Percentiles rank a stretch among this genome's conserved stretches.
Conservation (phyloP, 2,797 vertebrate species). For the Moxostoma hubbsi region DNA sequence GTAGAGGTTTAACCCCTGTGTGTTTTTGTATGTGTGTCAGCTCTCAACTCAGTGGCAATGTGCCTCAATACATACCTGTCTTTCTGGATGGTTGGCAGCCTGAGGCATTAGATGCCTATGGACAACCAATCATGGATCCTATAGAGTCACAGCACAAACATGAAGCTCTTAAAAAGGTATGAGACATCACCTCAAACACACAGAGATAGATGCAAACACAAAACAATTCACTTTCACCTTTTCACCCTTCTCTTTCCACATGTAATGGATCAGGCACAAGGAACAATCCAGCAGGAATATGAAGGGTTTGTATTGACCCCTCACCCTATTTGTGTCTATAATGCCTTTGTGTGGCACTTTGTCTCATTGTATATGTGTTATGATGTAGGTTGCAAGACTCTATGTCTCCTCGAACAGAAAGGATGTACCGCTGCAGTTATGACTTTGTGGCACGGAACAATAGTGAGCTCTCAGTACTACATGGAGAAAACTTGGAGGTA, state of each 20-base stretch:
- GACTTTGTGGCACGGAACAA: conserved; percentile 89
- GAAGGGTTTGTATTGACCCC: conserved; percentile 36
- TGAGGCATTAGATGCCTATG: conserved; percentile 62
- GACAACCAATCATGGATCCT: conserved; percentile 78
- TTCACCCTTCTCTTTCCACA: neutral
- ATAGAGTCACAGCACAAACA: conserved; percentile 81
- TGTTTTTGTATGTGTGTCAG: conserved; percentile 54
- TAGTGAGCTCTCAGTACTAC: conserved; percentile 86
- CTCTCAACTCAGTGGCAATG: conserved; percentile 65
- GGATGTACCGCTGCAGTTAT: conserved; percentile 78
- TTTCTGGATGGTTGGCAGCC: conserved; percentile 86
- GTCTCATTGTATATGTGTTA: conserved; percentile 5
- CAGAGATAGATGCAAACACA: conserved; percentile 11
- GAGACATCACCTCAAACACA: neutral
- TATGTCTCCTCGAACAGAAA: conserved; percentile 61
- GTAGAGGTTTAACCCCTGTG: neutral
- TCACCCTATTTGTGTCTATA: neutral
- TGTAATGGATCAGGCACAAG: conserved; percentile 16
- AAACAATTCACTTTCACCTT: neutral
- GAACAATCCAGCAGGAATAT: neutral
- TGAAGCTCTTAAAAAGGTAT: conserved; percentile 69
- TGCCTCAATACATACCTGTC: conserved; percentile 75
- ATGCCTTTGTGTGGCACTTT: neutral
- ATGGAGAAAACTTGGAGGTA: conserved; percentile 84
- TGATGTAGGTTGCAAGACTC: conserved; percentile 58